Conservation (phyloP, 2,797 vertebrate species). For the Paratrypauchen microcephalus region DNA sequence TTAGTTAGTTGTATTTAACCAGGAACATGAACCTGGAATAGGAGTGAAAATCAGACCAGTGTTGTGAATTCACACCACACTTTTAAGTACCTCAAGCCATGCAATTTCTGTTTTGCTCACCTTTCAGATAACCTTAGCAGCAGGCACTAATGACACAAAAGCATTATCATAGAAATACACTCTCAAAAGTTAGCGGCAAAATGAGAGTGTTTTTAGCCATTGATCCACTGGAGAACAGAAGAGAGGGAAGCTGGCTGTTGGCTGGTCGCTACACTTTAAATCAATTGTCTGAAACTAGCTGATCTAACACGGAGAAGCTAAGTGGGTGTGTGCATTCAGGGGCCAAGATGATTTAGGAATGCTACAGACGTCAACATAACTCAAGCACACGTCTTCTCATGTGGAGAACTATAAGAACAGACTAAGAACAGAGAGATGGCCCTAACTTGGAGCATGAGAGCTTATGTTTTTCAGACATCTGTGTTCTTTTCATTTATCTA, state of each 20-base stretch:
- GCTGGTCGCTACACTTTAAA: constrained; percentile 1
- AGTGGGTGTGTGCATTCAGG: constrained; percentile 25
- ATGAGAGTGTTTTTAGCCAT: constrained; percentile 1
- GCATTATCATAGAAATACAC: constrained; percentile 4
- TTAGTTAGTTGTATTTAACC: background rate
- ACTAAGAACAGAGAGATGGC: no score
- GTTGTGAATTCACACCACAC: constrained; percentile 2
- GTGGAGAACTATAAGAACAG: background rate
- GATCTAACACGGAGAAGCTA: constrained; percentile 2
- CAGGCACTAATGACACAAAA: constrained; percentile 1
- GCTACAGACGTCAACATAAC: constrained; percentile 9
- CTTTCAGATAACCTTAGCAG: constrained; percentile 5
- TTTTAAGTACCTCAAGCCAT: background rate
- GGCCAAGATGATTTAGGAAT: constrained; percentile 40
- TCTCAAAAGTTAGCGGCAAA: background rate
- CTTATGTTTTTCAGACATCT: no score
- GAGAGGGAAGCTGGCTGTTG: background rate
- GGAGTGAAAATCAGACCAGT: background rate
- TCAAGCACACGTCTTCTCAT: background rate
- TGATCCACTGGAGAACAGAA: background rate
- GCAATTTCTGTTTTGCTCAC: constrained; percentile 8
- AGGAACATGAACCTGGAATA: background rate
- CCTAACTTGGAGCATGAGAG: background rate
- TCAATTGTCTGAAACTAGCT: constrained; percentile 2
- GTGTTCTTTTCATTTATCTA: no score